Base-by-base conservation (phyloP, 2,888 invertebrate species). In the Phlogophora meticulosa region DNA sequence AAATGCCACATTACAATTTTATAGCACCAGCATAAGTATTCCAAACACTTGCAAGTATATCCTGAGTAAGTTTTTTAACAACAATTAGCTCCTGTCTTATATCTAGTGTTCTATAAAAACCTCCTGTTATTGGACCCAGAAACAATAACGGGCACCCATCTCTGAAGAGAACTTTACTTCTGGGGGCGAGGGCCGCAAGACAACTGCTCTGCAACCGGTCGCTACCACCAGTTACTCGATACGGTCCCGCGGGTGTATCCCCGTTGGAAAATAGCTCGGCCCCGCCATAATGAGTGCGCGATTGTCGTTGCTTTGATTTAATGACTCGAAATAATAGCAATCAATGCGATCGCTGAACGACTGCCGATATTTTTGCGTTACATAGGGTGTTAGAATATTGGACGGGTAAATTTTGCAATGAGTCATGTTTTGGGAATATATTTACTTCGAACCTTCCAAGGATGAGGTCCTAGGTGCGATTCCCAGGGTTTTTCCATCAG, bases 231-330 rank as follows among this genome's bases (percentile, higher is more conserved):
- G 46, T 73, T 77, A 62, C 58, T 45, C 22, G 4, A 57, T 72
- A 69, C 4, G 9, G 38, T 43, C 58, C 45, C 74, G 71, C 74
- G 72, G 65, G 73, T 71, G 53, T 65, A 74, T 69, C 62, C 72
- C 66, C 62, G 46, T 32, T 75, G 85, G 85, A 84, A 86, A 85
- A 85, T 88, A 85, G 89, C 85, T 88, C 87, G 84, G 85, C 86
- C 57, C 80, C 79, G 83, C 86, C 86, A 83, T 92, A 93, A 93
- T 92, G 92, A 93, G 92, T 85, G 85, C 84, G 78, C 83, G 85
- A 91, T 91, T 92, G 90, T 89, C 86, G 87, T 86, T 89, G 90
- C 87, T 92, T 93, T 94, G 94, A 94, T 94, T 94, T 94, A 93
- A 93, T 92, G 93, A 92, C 88, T 86, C 87, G 90, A 89, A 92